phyloP scores from a whole-genome alignment of 2,113 vertebrate species.

The Ranitomeya imitator region DNA sequence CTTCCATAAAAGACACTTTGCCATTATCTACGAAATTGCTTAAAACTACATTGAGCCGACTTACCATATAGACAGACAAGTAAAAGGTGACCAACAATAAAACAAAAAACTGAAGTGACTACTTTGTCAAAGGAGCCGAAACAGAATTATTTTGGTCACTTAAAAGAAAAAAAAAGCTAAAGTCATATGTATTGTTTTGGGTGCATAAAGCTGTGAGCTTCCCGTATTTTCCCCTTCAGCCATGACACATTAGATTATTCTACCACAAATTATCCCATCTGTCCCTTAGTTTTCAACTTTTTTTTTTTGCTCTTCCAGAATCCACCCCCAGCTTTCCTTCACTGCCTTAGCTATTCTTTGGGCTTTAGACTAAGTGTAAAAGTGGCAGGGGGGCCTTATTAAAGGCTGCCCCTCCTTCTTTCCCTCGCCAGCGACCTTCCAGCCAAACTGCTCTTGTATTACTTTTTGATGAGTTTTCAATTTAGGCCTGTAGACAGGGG shows the following conservation, averaged over 20 bases:
- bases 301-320: slow-evolving; percentile 69
- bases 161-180: slow-evolving; percentile 23
- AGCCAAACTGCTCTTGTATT: slow-evolving; percentile 98
- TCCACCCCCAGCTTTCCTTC: slow-evolving; percentile 60
- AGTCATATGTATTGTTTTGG: slow-evolving; percentile 79
- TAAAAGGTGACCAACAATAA: background rate
- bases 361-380: slow-evolving; percentile 79
- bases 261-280: slow-evolving; percentile 90
- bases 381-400: slow-evolving; percentile 88
- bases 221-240: slow-evolving; percentile 69
- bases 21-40: slow-evolving; percentile 12
- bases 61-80: slow-evolving; percentile 24
- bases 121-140: background rate
- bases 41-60: background rate
- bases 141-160: fast-evolving
- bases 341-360: slow-evolving; percentile 72
- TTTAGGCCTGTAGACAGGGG: slow-evolving; percentile 89
- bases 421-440: slow-evolving; percentile 79
- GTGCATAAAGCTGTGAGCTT: slow-evolving; percentile 75
- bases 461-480: slow-evolving; percentile 99
- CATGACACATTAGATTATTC: slow-evolving; percentile 87
- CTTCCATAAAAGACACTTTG: slow-evolving; percentile 23
- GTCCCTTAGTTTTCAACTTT: slow-evolving; percentile 80
- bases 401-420: slow-evolving; percentile 75
- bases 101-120: background rate